These are phyloP conservation scores for Uropsilus gracilis DNA, from an alignment of 2,113 vertebrate species.

Conservation along the genomic window DNA sequence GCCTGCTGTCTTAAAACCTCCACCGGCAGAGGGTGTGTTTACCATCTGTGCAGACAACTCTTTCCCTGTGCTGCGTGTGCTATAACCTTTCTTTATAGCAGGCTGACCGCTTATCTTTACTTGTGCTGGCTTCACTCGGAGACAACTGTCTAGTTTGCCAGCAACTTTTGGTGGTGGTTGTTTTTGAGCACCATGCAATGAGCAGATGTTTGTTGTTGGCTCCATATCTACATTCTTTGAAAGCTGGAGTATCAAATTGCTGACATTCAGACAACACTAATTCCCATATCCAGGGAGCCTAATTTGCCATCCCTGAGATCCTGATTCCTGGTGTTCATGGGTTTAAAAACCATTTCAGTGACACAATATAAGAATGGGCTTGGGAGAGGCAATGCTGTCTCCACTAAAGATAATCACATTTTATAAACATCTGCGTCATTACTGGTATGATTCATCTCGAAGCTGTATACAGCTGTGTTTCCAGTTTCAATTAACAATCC, in stretches of 20 bases:
- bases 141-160: slow-evolving; percentile 77
- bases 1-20: slow-evolving; percentile 40
- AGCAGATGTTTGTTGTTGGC: slow-evolving; percentile 87
- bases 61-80: not conserved
- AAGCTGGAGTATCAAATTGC: slow-evolving; percentile 86
- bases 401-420: slow-evolving; percentile 89
- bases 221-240: slow-evolving; percentile 86
- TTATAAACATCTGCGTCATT: slow-evolving; percentile 91
- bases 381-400: slow-evolving; percentile 84
- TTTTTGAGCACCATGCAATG: slow-evolving; percentile 79
- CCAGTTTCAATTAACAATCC: slow-evolving; percentile 89
- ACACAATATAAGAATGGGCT: slow-evolving; percentile 86
- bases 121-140: slow-evolving; percentile 72
- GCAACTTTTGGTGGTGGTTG: slow-evolving; percentile 61
- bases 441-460: slow-evolving; percentile 88
- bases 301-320: slow-evolving; percentile 86
- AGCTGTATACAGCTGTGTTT: slow-evolving; percentile 91
- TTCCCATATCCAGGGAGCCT: slow-evolving; percentile 87
- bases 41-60: not conserved
- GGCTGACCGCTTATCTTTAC: slow-evolving; percentile 59
- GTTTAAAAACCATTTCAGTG: slow-evolving; percentile 87
- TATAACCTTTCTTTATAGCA: slow-evolving; percentile 17
- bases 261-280: slow-evolving; percentile 89
- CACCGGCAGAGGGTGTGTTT: slow-evolving; percentile 53
- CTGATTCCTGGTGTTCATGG: slow-evolving; percentile 85